Evolutionary conservation across 2,888 invertebrate genomes (phyloP).

Genomic region (Phragmatobia fuliginosa): DNA sequence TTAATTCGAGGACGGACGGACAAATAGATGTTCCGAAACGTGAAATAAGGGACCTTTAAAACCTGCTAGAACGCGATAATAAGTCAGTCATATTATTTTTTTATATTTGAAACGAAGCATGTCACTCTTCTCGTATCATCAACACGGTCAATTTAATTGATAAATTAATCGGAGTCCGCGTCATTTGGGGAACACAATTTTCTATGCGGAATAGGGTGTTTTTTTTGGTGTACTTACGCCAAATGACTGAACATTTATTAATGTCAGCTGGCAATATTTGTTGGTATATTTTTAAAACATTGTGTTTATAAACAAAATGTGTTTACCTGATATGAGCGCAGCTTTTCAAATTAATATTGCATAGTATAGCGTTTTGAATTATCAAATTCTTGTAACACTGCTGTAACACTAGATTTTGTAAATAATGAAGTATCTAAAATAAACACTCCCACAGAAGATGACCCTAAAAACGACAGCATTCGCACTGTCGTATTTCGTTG

Average conservation of each 20-base stretch:
- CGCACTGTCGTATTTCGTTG: too few species aligned
- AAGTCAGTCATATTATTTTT: constrained; percentile 13
- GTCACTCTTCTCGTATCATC: constrained; percentile 21
- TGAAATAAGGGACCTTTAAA: too few species aligned
- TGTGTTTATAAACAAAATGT: constrained; percentile 1
- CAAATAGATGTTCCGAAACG: too few species aligned
- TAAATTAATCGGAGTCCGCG: constrained; percentile 46
- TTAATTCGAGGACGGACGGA: too few species aligned
- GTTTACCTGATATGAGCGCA: neutral
- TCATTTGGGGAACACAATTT: constrained; percentile 48
- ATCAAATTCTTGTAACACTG: too few species aligned
- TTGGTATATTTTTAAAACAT: constrained; percentile 8
- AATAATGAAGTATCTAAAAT: too few species aligned
- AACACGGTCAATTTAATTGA: constrained; percentile 50
- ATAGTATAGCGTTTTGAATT: too few species aligned
- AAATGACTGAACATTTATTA: constrained; percentile 49
- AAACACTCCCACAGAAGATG: too few species aligned
- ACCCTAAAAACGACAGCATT: too few species aligned
- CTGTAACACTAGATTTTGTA: too few species aligned
- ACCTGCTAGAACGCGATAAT: neutral
- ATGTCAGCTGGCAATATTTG: constrained; percentile 28
- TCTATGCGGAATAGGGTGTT: constrained; percentile 34
- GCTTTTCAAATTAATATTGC: neutral
- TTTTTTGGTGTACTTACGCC: constrained; percentile 44
- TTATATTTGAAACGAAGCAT: constrained; percentile 12